phyloP scores from a whole-genome alignment of 30 jellyfish, hydroid and myxozoan species.

The Catostylus mosaicus region DNA sequence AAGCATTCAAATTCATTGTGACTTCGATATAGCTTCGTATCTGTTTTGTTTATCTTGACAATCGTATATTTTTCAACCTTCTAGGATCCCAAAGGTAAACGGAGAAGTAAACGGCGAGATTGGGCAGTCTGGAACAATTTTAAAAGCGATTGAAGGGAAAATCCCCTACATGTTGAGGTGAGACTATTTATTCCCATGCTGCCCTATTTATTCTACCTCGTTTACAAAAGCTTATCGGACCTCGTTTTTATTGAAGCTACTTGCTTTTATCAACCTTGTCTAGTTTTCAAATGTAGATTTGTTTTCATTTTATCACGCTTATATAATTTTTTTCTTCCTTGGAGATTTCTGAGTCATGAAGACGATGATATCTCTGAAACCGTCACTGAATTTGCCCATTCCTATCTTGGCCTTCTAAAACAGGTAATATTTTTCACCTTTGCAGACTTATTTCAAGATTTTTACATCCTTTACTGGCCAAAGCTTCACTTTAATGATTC shows the following conservation, averaged over 20 bases:
- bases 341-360: conserved; percentile 89
- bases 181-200: background rate
- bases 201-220: background rate
- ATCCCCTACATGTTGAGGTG: conserved; percentile 78
- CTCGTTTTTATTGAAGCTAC: background rate
- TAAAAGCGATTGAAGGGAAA: conserved; percentile 82
- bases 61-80: background rate
- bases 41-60: no score
- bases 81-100: conserved; percentile 56
- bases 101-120: conserved; percentile 51
- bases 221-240: background rate
- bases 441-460: no score
- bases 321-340: background rate
- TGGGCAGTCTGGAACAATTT: conserved; percentile 40
- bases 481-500: no score
- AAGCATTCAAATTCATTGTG: no score
- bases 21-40: no score
- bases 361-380: conserved; percentile 97
- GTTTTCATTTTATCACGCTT: background rate
- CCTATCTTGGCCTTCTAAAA: conserved; percentile 79
- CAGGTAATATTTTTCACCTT: conserved; percentile 55
- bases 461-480: no score
- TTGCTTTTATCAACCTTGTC: background rate
- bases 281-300: background rate
- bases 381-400: conserved; percentile 89